Percentiles rank a stretch among this genome's conserved stretches.
These are phyloP conservation scores for Phyllostomus discolor DNA, from an alignment of 2,113 vertebrate genomes.

Conservation along the genomic window DNA sequence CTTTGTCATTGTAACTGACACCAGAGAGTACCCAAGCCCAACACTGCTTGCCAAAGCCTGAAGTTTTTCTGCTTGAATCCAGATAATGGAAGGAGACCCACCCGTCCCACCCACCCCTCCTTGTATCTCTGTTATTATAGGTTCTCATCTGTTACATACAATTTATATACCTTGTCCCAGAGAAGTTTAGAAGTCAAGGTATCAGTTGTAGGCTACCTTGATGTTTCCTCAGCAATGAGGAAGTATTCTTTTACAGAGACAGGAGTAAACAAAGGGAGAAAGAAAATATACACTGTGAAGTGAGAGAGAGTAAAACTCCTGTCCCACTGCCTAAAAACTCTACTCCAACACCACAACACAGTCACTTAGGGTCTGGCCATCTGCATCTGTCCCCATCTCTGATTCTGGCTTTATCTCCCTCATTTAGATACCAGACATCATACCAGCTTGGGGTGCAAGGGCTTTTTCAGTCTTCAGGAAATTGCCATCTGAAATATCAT, in stretches of 20 bases:
- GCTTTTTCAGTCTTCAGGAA: neutral
- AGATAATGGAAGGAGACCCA: neutral
- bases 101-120: too few species aligned
- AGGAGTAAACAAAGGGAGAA: too few species aligned
- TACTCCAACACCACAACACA: rapidly evolving
- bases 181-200: neutral
- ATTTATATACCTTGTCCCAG: too few species aligned
- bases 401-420: too few species aligned
- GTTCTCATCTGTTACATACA: neutral
- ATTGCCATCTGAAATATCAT: neutral
- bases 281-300: rapidly evolving
- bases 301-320: rapidly evolving
- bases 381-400: neutral
- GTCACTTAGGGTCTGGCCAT: rapidly evolving
- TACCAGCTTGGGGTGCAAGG: rapidly evolving
- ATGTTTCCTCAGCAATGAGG: too few species aligned
- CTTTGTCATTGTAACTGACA: neutral
- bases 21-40: rapidly evolving
- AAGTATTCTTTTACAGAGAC: neutral
- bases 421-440: too few species aligned
- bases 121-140: neutral
- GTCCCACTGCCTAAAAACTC: neutral
- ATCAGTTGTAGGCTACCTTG: neutral
- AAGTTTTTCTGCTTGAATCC: rapidly evolving
- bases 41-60: neutral